phyloP scores from a whole-genome alignment of 2,797 vertebrate species.

The Pangasius sanitwongsei region DNA sequence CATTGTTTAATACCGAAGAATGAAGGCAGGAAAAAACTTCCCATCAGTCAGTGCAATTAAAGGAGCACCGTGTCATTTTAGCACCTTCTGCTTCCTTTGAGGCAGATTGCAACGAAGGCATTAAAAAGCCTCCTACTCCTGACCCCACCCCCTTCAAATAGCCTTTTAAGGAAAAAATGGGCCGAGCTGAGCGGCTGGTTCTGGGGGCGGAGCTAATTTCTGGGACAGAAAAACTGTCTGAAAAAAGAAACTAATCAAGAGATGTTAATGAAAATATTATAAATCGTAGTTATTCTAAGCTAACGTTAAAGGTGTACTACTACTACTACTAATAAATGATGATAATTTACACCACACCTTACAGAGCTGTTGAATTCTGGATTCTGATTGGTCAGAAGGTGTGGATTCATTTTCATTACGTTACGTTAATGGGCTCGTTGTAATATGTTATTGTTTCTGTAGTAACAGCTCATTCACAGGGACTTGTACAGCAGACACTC shows the following conservation, averaged over 20 bases:
- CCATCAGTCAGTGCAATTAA: no score
- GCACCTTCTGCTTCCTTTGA: not conserved
- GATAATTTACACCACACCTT: not conserved
- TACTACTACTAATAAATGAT: not conserved
- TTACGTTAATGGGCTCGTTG: not conserved
- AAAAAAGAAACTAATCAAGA: not conserved
- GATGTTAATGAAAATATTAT: not conserved
- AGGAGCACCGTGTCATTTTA: not conserved
- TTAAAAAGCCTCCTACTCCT: not conserved
- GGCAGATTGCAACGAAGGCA: not conserved
- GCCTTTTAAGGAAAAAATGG: not conserved
- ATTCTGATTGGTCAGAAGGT: constrained; percentile 5
- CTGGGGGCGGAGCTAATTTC: not conserved
- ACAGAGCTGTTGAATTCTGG: not conserved
- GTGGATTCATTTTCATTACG: not conserved
- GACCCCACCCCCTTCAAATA: not conserved
- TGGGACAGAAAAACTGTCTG: not conserved
- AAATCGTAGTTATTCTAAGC: not conserved
- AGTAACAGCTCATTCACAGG: not conserved
- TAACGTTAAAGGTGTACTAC: not conserved
- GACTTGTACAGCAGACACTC: no score
- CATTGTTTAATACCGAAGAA: not conserved
- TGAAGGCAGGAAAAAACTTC: not conserved
- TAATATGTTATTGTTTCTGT: not conserved
- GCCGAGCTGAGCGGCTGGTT: not conserved